These are phyloP conservation scores for Spinus olivaceus DNA, from an alignment of 2,797 vertebrate genomes.

Conservation along the genomic window DNA sequence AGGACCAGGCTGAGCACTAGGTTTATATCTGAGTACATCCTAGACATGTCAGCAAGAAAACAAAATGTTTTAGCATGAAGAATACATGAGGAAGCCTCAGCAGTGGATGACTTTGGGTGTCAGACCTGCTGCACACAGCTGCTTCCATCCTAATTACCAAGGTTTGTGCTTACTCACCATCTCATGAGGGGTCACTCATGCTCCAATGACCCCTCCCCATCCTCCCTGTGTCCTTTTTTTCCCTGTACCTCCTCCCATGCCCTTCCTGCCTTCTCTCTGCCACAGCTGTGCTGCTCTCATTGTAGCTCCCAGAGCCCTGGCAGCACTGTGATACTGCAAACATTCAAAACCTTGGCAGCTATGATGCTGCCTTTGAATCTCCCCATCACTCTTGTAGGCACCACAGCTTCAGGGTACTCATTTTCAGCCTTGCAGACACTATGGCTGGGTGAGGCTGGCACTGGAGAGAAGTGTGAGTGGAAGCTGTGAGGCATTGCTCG, in stretches of 20 bases:
- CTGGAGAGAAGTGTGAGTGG: background rate
- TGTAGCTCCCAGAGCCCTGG: background rate
- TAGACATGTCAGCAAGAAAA: background rate
- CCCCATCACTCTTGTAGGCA: background rate
- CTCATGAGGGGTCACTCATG: background rate
- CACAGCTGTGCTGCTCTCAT: accelerated
- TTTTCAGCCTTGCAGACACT: background rate
- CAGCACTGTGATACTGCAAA: background rate
- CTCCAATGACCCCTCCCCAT: background rate
- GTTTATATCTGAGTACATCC: background rate
- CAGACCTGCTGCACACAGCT: background rate
- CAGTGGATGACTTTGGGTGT: background rate
- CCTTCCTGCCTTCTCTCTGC: background rate
- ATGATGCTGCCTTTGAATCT: background rate
- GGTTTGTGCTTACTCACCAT: background rate
- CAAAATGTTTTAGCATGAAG: background rate
- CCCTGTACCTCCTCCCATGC: background rate
- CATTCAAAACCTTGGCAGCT: background rate
- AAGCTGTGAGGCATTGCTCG: background rate
- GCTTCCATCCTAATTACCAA: background rate
- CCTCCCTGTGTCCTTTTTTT: background rate
- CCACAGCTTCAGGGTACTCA: background rate
- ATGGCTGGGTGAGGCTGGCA: background rate
- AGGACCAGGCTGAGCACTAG: background rate
- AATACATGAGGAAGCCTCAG: background rate